Percentiles rank a stretch among this genome's conserved stretches.
phyloP scores from a whole-genome alignment of 2,113 vertebrate species.

The Cyanistes caeruleus region DNA sequence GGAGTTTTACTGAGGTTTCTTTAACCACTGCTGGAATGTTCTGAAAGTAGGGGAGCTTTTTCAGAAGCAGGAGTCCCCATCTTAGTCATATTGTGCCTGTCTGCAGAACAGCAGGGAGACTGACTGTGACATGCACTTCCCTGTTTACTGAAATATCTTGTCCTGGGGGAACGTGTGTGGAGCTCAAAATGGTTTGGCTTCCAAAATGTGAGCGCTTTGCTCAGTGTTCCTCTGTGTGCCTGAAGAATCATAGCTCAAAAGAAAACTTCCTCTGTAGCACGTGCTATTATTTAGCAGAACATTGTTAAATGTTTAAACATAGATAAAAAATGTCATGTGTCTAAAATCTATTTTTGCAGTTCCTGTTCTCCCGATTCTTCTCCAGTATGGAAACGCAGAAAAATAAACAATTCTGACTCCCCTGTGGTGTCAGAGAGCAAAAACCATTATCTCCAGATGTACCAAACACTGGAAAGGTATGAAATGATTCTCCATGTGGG shows the following conservation, averaged over 20 bases:
- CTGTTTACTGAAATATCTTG: not conserved
- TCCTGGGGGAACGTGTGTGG: not conserved
- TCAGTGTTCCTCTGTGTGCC: not conserved
- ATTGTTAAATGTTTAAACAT: not conserved
- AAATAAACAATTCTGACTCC: slow-evolving; percentile 37
- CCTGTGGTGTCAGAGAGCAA: slow-evolving; percentile 1
- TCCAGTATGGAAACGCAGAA: slow-evolving; percentile 63
- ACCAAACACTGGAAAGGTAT: slow-evolving; percentile 38
- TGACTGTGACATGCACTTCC: not conserved
- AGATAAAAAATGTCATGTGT: not conserved
- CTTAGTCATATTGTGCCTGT: not conserved
- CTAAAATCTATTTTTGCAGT: slow-evolving; percentile 4
- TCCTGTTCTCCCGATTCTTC: slow-evolving; percentile 8
- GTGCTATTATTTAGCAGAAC: not conserved
- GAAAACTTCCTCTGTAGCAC: not conserved
- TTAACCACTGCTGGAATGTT: not conserved
- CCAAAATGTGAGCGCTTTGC: not conserved
- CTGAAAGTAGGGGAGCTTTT: not conserved
- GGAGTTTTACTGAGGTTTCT: not conserved
- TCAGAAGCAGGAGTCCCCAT: not conserved
- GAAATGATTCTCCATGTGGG: not conserved
- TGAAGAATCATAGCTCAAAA: not conserved
- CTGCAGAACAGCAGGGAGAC: not conserved
- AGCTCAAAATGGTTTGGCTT: not conserved
- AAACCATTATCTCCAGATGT: not conserved